Evolutionary conservation across 2,888 invertebrate genomes (phyloP).

Genomic region (Spodoptera exigua): DNA sequence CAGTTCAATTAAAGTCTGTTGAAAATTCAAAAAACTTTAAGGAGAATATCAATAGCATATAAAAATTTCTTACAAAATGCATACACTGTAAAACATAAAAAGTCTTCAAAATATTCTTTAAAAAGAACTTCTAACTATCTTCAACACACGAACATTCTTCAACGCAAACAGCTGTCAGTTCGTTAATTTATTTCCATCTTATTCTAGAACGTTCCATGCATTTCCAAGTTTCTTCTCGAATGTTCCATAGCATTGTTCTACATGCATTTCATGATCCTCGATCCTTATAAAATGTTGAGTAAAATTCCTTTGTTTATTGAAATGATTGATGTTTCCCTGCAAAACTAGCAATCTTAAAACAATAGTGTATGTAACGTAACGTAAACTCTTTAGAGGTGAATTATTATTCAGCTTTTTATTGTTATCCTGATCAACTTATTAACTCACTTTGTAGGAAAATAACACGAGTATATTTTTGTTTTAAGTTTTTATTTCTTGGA

Average conservation of each 20-base stretch:
- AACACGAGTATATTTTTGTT: constrained; percentile 1
- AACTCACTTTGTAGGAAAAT: constrained; percentile 1
- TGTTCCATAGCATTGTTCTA: constrained; percentile 18
- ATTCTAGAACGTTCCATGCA: constrained; percentile 12
- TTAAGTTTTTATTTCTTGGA: not conserved
- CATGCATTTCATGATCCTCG: constrained; percentile 11
- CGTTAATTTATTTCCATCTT: constrained; percentile 18
- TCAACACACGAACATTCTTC: constrained; percentile 16
- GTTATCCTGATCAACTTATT: constrained; percentile 10
- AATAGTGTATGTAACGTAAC: constrained; percentile 10
- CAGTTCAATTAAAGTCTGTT: too few relatives aligned
- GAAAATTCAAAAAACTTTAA: too few relatives aligned
- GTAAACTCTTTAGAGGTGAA: constrained; percentile 10
- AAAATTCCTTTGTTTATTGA: constrained; percentile 26
- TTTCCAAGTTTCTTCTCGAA: constrained; percentile 22
- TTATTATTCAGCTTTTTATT: constrained; percentile 30
- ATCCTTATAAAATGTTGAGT: constrained; percentile 14
- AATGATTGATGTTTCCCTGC: constrained; percentile 28
- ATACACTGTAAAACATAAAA: constrained; percentile 1
- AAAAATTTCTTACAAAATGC: not conserved
- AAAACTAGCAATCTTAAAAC: constrained; percentile 26
- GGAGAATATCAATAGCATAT: too few relatives aligned
- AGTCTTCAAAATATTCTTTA: constrained; percentile 1
- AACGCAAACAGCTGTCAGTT: constrained; percentile 19
- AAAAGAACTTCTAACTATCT: constrained; percentile 6